Evolutionary conservation across 2,113 vertebrate species (phyloP), one percentile per base, ranked within the genome.

Genomic region (Pseudolaguvia tuberculata): DNA sequence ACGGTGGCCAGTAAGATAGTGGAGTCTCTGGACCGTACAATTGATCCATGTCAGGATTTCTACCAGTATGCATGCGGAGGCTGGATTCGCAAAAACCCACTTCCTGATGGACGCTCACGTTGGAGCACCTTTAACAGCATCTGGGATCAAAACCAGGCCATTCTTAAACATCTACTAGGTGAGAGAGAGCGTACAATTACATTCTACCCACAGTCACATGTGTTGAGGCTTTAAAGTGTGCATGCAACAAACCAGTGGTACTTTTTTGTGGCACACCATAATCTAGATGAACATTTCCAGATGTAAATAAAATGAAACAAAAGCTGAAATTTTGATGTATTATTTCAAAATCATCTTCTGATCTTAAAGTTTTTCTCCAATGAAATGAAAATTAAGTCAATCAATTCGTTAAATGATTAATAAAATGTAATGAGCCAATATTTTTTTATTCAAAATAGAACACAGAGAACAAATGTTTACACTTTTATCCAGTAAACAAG

Each of bases 101-200:
- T 99, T 59, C 96, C 97, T 0, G 94, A 94, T 0, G 96, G 96
- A 2, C 94, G 92, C 1, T 95, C 97, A 8, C 93, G 95, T 27
- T 98, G 97, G 97, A 98, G 94, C 83, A 98, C 96, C 39, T 98
- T 98, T 87, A 98, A 98, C 90, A 95, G 93, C 86, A 94, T 98
- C 87, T 96, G 95, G 95, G 96, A 98, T 83, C 95, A 99, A 88
- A 99, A 99, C 87, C 95, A 98, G 89, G 97, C 95, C 10, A 87
- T 97, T 70, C 93, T 99, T 82, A 98, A 98, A 76, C 96, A 97
- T 75, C 88, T 98, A 70, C 91, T 99, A 68, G 97, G 97, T 99
- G 84, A 89, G 88, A 12, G 31, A 47, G n/a, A n/a, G n/a, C n/a
- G 2, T 69, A 42, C 2, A 52, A 2, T 53, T 21, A 62, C 51